Evolutionary conservation across 1,140 invertebrate species (phyloP), one percentile per base, ranked within the genome.

Genomic region (Araneus ventricosus): DNA sequence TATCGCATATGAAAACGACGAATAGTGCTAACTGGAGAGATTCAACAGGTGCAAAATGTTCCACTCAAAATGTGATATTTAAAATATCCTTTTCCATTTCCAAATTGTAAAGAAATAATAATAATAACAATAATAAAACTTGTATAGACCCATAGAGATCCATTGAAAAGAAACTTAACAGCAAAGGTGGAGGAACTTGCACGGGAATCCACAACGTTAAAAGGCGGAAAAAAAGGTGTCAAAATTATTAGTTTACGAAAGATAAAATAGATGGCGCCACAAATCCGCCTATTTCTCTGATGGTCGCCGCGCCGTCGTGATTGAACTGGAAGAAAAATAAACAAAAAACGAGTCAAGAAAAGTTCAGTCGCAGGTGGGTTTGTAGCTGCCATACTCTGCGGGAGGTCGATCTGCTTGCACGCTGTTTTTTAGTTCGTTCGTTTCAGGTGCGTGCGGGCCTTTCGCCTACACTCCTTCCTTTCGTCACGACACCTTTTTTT

Each of bases 361-460:
- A 57, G 80, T 45, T 84, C n/a, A 84, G 30, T 84, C 80, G 80
- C 39, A 84, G 80, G 80, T 84, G 80, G 80, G 80, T 41, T 82
- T 24, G 20, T 82, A 82, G 2, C 24, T 37, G 41, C 41, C 22
- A 52, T 52, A 1, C 45, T 37, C 75, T 34, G 20, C 20, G 80
- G 80, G 80, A 84, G 80, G 80, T 84, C 80, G 39, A 57, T 57
- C 39, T 52, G 39, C 17, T n/a, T 30, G 45, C 37, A 84, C 27
- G 80, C n/a, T 20, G 24, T 84, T 57, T 52, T 45, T 52, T 84
- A 52, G 14, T 52, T 84, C n/a, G 14, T 84, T 45, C 45, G 24
- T 84, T 84, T 84, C 80, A 84, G 39, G 80, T 52, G 67, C 67
- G 27, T 75, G 67, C 30, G 67, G 59, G 27, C 30, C 67, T 75